phyloP scores from a whole-genome alignment of 2,113 vertebrate genomes.

The Phaethon lepturus region DNA sequence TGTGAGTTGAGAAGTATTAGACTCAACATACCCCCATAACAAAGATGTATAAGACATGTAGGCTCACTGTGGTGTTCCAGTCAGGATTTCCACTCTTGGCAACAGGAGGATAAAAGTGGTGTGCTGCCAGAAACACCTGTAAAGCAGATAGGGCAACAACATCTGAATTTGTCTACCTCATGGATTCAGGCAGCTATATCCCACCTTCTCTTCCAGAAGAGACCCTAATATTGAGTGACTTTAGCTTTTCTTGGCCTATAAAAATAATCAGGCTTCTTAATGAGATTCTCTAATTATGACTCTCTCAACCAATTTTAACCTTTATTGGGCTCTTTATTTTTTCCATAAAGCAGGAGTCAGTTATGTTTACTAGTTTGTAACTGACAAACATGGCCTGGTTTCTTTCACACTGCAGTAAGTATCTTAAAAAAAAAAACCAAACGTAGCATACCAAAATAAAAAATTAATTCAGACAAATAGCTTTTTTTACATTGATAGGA shows the following conservation, averaged over 20 bases:
- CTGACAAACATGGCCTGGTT: not conserved
- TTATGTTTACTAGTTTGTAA: not conserved
- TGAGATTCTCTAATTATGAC: not conserved
- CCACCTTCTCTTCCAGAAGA: not conserved
- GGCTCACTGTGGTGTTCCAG: not conserved
- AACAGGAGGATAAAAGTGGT: not conserved
- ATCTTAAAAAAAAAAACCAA: not conserved
- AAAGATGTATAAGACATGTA: not conserved
- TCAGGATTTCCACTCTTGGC: not conserved
- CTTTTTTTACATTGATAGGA: not conserved
- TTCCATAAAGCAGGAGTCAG: not conserved
- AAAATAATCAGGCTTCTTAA: not conserved
- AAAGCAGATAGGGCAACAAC: not conserved
- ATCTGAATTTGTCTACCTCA: not conserved
- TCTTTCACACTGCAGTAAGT: not conserved
- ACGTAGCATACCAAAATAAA: not conserved
- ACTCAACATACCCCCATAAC: not conserved
- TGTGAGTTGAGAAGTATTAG: not conserved
- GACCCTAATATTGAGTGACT: not conserved
- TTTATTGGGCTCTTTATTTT: not conserved
- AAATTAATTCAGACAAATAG: not conserved
- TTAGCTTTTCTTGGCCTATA: not conserved
- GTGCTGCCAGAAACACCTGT: not conserved
- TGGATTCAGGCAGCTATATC: not conserved
- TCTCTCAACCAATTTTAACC: not conserved